Conservation (phyloP, 2,797 vertebrate species). For the Mallotus villosus region DNA sequence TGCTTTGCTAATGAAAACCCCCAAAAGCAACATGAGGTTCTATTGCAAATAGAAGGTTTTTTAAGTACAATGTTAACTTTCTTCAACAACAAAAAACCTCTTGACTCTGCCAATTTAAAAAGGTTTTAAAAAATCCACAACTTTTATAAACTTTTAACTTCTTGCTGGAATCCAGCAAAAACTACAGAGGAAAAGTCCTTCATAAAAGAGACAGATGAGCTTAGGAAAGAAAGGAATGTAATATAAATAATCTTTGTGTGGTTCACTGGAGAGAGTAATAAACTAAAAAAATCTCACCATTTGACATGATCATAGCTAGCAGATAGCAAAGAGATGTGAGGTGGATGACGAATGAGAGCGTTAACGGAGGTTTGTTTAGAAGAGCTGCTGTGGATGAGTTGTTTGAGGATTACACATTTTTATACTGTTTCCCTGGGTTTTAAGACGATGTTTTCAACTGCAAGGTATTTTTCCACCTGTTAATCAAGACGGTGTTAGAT, state of each 20-base stretch:
- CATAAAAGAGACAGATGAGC: conserved; percentile 34
- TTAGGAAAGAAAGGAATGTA: conserved; percentile 29
- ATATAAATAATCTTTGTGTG: conserved; percentile 48
- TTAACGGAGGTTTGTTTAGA: not conserved
- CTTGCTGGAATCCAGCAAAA: not conserved
- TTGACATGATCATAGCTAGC: conserved; percentile 46
- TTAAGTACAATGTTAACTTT: too few relatives aligned
- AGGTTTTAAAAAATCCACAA: not conserved
- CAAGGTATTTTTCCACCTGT: too few relatives aligned
- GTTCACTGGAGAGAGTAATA: conserved; percentile 57
- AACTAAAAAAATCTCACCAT: conserved; percentile 41
- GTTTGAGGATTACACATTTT: too few relatives aligned
- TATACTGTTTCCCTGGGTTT: too few relatives aligned
- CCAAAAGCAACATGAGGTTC: too few relatives aligned
- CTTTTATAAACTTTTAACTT: not conserved
- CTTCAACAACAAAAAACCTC: not conserved
- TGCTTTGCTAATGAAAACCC: too few relatives aligned
- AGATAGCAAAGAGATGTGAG: conserved; percentile 24
- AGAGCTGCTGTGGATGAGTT: too few relatives aligned
- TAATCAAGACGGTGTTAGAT: too few relatives aligned
- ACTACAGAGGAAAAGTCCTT: conserved; percentile 38
- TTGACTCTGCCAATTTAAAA: not conserved
- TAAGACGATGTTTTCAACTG: too few relatives aligned
- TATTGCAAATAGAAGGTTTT: too few relatives aligned
- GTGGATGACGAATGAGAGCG: conserved; percentile 27